phyloP scores from a whole-genome alignment of 2,113 vertebrate genomes.

The Hiodon alosoides region DNA sequence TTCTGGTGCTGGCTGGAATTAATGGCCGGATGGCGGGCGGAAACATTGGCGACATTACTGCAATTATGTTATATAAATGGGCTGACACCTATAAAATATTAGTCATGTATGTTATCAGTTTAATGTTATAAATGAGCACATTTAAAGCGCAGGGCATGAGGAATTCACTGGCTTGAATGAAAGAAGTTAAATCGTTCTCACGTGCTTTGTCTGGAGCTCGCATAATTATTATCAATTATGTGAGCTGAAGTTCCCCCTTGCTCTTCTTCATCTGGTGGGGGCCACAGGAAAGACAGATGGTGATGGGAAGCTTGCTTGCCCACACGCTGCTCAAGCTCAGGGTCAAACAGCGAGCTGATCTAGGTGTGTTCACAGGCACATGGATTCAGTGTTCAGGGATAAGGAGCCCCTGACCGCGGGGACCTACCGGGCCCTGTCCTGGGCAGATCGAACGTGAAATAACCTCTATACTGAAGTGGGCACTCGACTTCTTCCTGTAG shows the following conservation, averaged over 20 bases:
- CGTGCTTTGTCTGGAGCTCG: conserved; percentile 25
- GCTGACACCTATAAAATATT: conserved; percentile 55
- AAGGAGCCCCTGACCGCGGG: too few species aligned
- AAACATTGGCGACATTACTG: conserved; percentile 43
- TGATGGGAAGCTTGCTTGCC: too few species aligned
- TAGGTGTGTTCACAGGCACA: too few species aligned
- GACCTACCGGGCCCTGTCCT: too few species aligned
- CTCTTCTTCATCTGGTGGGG: conserved; percentile 11
- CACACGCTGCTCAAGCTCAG: too few species aligned
- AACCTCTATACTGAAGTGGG: too few species aligned
- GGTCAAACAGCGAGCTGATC: too few species aligned
- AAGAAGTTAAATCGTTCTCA: conserved; percentile 47
- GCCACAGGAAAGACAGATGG: conserved; percentile 24
- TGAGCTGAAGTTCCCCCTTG: conserved; percentile 20
- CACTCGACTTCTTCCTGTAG: too few species aligned
- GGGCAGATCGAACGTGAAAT: too few species aligned
- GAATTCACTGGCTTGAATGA: conserved; percentile 50
- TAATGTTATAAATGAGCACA: conserved; percentile 54
- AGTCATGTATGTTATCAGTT: conserved; percentile 54
- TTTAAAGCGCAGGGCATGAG: conserved; percentile 43
- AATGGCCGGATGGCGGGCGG: conserved; percentile 41
- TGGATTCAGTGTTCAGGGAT: too few species aligned
- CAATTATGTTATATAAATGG: conserved; percentile 52
- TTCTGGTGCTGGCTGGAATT: conserved; percentile 37
- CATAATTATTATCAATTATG: conserved; percentile 32